Percentiles rank a stretch among this genome's conserved stretches.
Conservation (phyloP, 1,140 invertebrate genomes). For the Rhynchophorus ferrugineus region DNA sequence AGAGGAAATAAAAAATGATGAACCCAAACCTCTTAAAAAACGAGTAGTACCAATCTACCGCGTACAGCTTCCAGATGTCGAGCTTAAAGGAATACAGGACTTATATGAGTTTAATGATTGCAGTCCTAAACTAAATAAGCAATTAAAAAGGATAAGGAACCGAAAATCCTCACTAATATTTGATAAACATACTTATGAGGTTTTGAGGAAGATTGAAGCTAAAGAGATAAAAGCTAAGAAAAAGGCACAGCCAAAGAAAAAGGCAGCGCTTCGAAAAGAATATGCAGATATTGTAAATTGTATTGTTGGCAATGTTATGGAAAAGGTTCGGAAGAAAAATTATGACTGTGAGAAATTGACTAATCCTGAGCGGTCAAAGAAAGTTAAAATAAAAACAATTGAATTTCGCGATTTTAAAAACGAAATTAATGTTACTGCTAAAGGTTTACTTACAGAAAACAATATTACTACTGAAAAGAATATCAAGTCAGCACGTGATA, state of each 20-base stretch:
- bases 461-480: too few relatives aligned
- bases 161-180: slow-evolving; percentile 13
- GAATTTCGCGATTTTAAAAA: neutral
- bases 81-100: neutral
- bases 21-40: neutral
- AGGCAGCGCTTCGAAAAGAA: neutral
- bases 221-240: slow-evolving; percentile 14
- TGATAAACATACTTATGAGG: slow-evolving; percentile 13
- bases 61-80: slow-evolving; percentile 1
- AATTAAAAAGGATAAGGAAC: neutral
- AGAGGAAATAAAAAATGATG: neutral
- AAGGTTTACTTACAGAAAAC: too few relatives aligned
- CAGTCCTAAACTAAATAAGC: slow-evolving; percentile 7
- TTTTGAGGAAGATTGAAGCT: slow-evolving; percentile 11
- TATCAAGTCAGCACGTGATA: too few relatives aligned
- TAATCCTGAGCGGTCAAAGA: neutral
- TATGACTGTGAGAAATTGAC: neutral
- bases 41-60: slow-evolving; percentile 6
- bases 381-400: neutral
- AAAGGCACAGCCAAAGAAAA: slow-evolving; percentile 4
- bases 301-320: slow-evolving; percentile 5
- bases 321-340: slow-evolving; percentile 13
- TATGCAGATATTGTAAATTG: slow-evolving; percentile 6
- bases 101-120: slow-evolving; percentile 19
- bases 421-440: too few relatives aligned